A percentile compares a stretch with the other conserved stretches of the same genome.
Evolutionary conservation across 2,888 invertebrate genomes (phyloP).

Genomic region (Trachelus tabidus): DNA sequence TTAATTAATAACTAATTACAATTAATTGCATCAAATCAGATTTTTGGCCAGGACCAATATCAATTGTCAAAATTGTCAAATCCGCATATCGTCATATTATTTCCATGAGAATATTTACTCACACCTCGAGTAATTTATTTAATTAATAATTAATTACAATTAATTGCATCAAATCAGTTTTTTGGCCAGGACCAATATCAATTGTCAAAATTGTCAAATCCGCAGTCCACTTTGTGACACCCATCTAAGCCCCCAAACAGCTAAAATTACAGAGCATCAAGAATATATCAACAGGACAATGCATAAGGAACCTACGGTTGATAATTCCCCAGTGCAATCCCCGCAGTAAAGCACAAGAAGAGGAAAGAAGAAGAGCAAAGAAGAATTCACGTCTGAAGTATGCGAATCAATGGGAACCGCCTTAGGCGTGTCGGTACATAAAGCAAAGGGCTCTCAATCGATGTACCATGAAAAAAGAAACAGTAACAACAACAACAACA

Average conservation of each 20-base stretch:
- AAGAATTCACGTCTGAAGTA: background rate
- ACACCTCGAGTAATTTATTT: background rate
- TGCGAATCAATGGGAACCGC: constrained; percentile 45
- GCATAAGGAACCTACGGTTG: background rate
- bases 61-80: background rate
- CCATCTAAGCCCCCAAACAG: background rate
- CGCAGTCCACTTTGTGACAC: background rate
- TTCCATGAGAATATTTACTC: background rate
- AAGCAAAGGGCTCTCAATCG: constrained; percentile 43
- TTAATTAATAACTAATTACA: background rate
- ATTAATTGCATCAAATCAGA: background rate
- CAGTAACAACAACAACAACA: constrained; percentile 11
- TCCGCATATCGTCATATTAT: too few relatives aligned
- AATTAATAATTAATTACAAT: background rate
- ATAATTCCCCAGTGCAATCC: constrained; percentile 16
- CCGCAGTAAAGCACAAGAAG: constrained; percentile 20
- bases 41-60: background rate
- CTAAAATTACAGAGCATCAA: background rate
- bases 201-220: background rate
- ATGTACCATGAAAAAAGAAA: background rate
- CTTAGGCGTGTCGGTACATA: constrained; percentile 50
- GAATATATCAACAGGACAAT: background rate
- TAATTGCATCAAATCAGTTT: background rate
- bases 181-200: background rate
- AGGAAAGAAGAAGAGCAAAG: constrained; percentile 19